Conservation (phyloP, 2,888 invertebrate genomes). For the Hirtodrosophila duncani region DNA sequence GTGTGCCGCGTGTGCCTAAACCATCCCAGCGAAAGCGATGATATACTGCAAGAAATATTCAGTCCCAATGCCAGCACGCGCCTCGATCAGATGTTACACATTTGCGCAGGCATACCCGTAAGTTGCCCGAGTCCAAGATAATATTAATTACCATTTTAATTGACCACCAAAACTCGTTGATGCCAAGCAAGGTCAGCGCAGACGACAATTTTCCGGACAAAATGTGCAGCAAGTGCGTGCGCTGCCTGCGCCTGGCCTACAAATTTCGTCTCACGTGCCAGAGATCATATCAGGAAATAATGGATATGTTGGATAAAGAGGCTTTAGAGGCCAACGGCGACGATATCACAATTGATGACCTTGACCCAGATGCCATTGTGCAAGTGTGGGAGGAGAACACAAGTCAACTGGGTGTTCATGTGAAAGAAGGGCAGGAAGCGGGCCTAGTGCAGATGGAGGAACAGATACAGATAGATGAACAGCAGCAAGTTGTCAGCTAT, state of each 20-base stretch:
- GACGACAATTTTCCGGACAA: constrained; percentile 74
- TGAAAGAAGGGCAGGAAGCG: constrained; percentile 33
- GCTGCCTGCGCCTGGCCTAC: constrained; percentile 62
- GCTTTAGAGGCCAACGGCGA: constrained; percentile 5
- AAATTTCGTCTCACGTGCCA: constrained; percentile 73
- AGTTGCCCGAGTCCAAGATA: constrained; percentile 14
- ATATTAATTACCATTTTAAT: neutral
- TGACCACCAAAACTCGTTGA: neutral
- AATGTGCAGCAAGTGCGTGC: constrained; percentile 67
- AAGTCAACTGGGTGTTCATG: constrained; percentile 9
- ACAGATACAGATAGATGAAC: neutral
- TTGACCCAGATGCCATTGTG: constrained; percentile 32
- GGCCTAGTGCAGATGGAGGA: neutral
- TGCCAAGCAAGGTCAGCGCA: constrained; percentile 53
- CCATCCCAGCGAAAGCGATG: constrained; percentile 49
- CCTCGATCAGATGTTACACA: constrained; percentile 73
- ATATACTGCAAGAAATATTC: constrained; percentile 67
- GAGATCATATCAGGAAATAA: constrained; percentile 70
- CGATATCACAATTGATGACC: constrained; percentile 29
- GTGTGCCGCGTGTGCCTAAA: constrained; percentile 72
- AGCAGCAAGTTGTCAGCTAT: constrained; percentile 39
- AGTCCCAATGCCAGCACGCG: constrained; percentile 65
- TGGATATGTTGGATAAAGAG: constrained; percentile 47
- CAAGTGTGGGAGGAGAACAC: constrained; percentile 48
- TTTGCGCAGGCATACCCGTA: constrained; percentile 75